A percentile compares a stretch with the other conserved stretches of the same genome.
Evolutionary conservation across 1,140 invertebrate genomes (phyloP).

Genomic region (Lordiphosa stackelbergi): DNA sequence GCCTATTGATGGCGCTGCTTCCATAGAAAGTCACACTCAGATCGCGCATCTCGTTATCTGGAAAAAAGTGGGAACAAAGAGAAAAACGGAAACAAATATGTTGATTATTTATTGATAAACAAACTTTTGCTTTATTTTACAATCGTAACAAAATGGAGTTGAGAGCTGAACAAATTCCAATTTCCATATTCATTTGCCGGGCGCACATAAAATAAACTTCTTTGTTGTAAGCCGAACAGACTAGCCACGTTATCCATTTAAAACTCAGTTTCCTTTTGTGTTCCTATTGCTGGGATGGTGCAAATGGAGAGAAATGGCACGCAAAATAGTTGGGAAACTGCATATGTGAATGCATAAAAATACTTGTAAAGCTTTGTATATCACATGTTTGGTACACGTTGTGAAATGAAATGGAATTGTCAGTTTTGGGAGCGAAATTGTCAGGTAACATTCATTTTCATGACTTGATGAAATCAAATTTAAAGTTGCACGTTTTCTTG

Average conservation of each 20-base stretch:
- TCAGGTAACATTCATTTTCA: too few species aligned
- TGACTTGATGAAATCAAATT: too few species aligned
- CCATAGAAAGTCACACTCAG: constrained; percentile 77
- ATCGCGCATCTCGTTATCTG: constrained; percentile 75
- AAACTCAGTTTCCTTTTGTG: background rate
- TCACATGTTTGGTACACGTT: constrained; percentile 12
- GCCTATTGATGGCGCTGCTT: constrained; percentile 58
- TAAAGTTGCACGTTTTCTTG: too few species aligned
- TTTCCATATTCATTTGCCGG: constrained; percentile 36
- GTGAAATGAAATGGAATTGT: constrained; percentile 10
- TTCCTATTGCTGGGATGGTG: constrained; percentile 26
- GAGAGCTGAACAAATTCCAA: background rate
- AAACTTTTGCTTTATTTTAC: constrained; percentile 4
- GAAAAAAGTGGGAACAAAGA: constrained; percentile 27
- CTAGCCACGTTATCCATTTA: constrained; percentile 21
- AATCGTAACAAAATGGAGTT: constrained; percentile 1
- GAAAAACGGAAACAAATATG: constrained; percentile 4
- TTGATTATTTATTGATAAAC: background rate
- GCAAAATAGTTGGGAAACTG: constrained; percentile 62
- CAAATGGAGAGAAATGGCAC: constrained; percentile 29
- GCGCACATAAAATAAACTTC: constrained; percentile 30
- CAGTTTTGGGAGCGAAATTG: constrained; percentile 6
- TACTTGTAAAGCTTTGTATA: constrained; percentile 3
- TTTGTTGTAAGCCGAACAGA: constrained; percentile 17
- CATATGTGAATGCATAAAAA: constrained; percentile 20